Evolutionary conservation across 2,888 invertebrate genomes (phyloP).

Genomic region (Oscheius sp.): DNA sequence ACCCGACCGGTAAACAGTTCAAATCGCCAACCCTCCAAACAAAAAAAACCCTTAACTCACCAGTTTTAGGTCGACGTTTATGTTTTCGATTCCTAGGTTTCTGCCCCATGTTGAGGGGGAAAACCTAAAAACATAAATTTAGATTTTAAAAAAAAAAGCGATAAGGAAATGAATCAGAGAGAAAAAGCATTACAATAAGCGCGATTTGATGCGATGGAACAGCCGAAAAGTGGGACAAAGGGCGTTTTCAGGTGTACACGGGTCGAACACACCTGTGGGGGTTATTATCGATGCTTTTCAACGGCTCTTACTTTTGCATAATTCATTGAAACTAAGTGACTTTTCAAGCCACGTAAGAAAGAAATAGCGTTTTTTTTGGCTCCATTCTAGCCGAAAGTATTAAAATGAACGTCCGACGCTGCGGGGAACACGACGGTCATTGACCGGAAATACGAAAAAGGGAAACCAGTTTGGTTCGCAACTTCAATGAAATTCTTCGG

Average conservation of each 20-base stretch:
- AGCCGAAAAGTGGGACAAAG: constrained; percentile 25
- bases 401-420: too few species aligned
- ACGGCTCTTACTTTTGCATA: neutral
- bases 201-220: neutral
- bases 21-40: neutral
- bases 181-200: neutral
- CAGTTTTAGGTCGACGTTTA: constrained; percentile 1
- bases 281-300: constrained; percentile 3
- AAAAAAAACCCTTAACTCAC: neutral
- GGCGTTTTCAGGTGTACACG: constrained; percentile 16
- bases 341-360: too few species aligned
- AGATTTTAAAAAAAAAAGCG: neutral
- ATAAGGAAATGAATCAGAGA: neutral
- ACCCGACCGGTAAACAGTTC: too few species aligned
- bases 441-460: constrained; percentile 21
- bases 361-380: neutral
- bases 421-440: constrained; percentile 1
- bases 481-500: neutral
- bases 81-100: constrained; percentile 27
- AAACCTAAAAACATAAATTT: constrained; percentile 4
- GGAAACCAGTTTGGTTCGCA: constrained; percentile 7
- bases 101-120: constrained; percentile 14
- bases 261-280: neutral
- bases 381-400: too few species aligned
- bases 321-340: too few species aligned